phyloP scores from a whole-genome alignment of 2,113 vertebrate species.

The Phyllostomus discolor region DNA sequence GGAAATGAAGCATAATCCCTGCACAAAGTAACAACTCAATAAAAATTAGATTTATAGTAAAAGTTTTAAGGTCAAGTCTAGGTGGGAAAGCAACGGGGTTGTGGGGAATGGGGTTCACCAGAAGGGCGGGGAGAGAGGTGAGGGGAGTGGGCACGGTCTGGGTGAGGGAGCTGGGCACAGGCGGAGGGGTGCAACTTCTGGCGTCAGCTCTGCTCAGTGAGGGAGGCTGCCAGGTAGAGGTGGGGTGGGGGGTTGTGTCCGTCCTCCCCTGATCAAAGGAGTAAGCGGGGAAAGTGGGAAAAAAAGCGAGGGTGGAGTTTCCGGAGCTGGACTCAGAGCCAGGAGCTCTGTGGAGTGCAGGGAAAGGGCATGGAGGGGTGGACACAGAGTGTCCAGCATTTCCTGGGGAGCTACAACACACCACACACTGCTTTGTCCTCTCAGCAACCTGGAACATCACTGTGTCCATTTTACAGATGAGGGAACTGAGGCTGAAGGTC shows the following conservation, averaged over 20 bases:
- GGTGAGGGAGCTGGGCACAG: background rate
- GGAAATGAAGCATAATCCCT: background rate
- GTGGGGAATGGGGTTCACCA: background rate
- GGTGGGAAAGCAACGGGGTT: background rate
- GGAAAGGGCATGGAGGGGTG: fast-evolving
- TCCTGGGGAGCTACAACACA: fast-evolving
- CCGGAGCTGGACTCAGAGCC: background rate
- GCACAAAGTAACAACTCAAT: background rate
- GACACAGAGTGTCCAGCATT: background rate
- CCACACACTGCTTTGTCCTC: background rate
- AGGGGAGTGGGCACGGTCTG: background rate
- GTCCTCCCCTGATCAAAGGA: background rate
- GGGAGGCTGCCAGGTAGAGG: background rate
- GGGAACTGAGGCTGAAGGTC: background rate
- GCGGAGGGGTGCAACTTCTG: background rate
- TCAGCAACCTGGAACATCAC: background rate
- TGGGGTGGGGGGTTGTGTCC: background rate
- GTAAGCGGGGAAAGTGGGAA: background rate
- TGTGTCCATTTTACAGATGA: background rate
- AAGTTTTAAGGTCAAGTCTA: background rate
- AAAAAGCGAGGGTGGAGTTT: background rate
- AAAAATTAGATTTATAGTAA: background rate
- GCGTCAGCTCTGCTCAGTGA: fast-evolving
- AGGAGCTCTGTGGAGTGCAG: background rate
- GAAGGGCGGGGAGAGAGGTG: background rate